phyloP scores from a whole-genome alignment of 2,113 vertebrate genomes.

The Anolis carolinensis region DNA sequence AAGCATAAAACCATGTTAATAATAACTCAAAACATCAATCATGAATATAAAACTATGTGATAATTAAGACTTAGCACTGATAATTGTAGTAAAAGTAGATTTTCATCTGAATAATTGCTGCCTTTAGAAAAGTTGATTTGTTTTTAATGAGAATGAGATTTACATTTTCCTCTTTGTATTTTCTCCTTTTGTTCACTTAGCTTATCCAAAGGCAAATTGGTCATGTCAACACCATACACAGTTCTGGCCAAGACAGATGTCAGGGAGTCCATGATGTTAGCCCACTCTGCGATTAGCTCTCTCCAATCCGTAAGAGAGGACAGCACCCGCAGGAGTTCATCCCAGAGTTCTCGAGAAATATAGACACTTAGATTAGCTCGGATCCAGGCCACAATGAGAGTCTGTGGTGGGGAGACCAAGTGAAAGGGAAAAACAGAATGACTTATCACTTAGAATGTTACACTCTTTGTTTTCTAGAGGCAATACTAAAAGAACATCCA shows the following conservation, averaged over 20 bases:
- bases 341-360: slow-evolving; percentile 97
- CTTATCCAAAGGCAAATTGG: slow-evolving; percentile 93
- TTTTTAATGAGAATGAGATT: not conserved
- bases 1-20: too few relatives aligned
- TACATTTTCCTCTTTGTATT: slow-evolving; percentile 94
- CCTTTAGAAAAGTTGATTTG: not conserved
- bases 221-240: slow-evolving; percentile 94
- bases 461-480: not conserved
- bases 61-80: too few relatives aligned
- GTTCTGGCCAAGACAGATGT: slow-evolving; percentile 92
- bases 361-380: slow-evolving; percentile 93
- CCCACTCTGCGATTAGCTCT: slow-evolving; percentile 94
- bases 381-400: slow-evolving; percentile 97
- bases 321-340: slow-evolving; percentile 91
- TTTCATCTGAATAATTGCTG: not conserved
- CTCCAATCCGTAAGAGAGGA: slow-evolving; percentile 95
- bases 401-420: slow-evolving; percentile 73
- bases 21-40: too few relatives aligned
- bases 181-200: slow-evolving; percentile 98
- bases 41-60: too few relatives aligned
- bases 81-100: too few relatives aligned
- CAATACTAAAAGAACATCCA: not conserved
- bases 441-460: not conserved
- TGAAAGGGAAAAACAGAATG: not conserved
- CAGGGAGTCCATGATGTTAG: slow-evolving; percentile 97